Evolutionary conservation across 2,888 invertebrate species (phyloP).

Genomic region (Rhyacophila evoluta): DNA sequence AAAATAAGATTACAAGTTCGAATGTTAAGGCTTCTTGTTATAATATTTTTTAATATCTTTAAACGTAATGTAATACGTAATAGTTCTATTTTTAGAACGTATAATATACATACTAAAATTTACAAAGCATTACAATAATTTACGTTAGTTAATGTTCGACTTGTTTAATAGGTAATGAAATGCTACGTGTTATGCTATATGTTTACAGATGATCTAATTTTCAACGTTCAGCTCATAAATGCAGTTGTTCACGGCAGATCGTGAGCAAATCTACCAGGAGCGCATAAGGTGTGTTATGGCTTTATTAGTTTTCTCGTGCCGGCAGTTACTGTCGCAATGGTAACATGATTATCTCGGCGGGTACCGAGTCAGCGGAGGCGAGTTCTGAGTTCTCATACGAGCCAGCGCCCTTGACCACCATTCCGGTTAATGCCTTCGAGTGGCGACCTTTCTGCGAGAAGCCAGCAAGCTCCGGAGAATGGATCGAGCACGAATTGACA

Average conservation of each 20-base stretch:
- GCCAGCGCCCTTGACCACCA: constrained; percentile 5
- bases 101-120: too few relatives aligned
- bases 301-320: background rate
- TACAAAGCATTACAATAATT: too few relatives aligned
- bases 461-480: constrained; percentile 12
- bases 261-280: background rate
- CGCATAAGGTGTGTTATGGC: background rate
- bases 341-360: background rate
- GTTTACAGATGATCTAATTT: background rate
- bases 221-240: background rate
- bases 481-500: constrained; percentile 7
- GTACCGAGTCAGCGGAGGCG: background rate
- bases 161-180: too few relatives aligned
- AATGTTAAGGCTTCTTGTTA: too few relatives aligned
- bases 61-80: too few relatives aligned
- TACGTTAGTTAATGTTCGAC: too few relatives aligned
- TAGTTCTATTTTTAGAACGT: too few relatives aligned
- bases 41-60: too few relatives aligned
- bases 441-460: background rate
- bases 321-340: background rate
- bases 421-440: constrained; percentile 17
- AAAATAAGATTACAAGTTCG: too few relatives aligned
- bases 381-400: constrained; percentile 3
- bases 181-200: too few relatives aligned
- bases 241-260: background rate